These are phyloP conservation scores for Embidobia sp. DNA, from an alignment of 2,888 invertebrate genomes.

Conservation along the genomic window DNA sequence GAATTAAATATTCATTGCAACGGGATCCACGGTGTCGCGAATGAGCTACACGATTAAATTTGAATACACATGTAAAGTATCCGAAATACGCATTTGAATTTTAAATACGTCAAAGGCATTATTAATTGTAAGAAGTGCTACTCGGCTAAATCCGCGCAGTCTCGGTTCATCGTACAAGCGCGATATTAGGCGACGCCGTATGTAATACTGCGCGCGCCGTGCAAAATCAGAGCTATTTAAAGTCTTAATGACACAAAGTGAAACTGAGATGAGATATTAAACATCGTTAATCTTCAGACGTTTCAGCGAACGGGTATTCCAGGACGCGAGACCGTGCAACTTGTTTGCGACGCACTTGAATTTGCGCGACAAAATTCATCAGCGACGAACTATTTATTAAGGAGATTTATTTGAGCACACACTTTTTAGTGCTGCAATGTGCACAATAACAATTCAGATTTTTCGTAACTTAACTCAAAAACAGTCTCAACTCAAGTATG, in stretches of 20 bases:
- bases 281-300: slow-evolving; percentile 52
- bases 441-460: too few species aligned
- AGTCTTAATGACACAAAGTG: slow-evolving; percentile 52
- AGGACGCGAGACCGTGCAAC: slow-evolving; percentile 14
- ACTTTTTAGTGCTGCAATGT: too few species aligned
- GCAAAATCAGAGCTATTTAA: slow-evolving; percentile 45
- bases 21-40: slow-evolving; percentile 6
- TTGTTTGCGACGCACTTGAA: slow-evolving; percentile 7
- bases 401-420: too few species aligned
- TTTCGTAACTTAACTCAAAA: too few species aligned
- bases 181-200: slow-evolving; percentile 22
- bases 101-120: slow-evolving; percentile 45
- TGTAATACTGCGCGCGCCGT: slow-evolving; percentile 22
- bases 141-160: slow-evolving; percentile 13
- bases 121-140: slow-evolving; percentile 40
- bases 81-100: slow-evolving; percentile 32
- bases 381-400: slow-evolving; percentile 42
- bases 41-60: slow-evolving; percentile 32
- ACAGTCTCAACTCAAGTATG: too few species aligned
- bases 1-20: slow-evolving; percentile 41
- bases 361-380: slow-evolving; percentile 23
- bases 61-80: slow-evolving; percentile 35
- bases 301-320: slow-evolving; percentile 31
- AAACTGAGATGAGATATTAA: slow-evolving; percentile 53
- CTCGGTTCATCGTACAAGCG: neutral